Evolutionary conservation across 2,888 invertebrate genomes (phyloP).

Genomic region (Crematogaster levior): DNA sequence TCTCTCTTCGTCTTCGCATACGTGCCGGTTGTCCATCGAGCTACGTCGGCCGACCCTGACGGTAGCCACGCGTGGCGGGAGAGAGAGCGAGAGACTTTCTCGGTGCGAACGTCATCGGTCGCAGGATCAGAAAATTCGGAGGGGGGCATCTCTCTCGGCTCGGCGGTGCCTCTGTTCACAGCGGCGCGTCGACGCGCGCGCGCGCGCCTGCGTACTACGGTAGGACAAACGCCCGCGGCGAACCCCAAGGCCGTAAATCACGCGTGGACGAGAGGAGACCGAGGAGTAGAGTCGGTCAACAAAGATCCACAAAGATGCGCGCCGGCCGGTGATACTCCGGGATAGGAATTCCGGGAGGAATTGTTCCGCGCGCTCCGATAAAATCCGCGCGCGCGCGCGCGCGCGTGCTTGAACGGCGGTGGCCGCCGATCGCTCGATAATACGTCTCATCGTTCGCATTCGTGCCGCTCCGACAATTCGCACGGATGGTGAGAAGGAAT

Average conservation of each 20-base stretch:
- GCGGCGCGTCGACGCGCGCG: constrained; percentile 23
- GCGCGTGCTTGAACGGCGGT: background rate
- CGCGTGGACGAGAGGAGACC: constrained; percentile 67
- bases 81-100: background rate
- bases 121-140: constrained; percentile 19
- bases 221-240: constrained; percentile 24
- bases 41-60: background rate
- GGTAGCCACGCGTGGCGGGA: background rate
- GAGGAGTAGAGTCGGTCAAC: constrained; percentile 45
- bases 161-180: background rate
- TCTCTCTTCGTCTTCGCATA: too few species aligned
- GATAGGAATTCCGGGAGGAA: constrained; percentile 23
- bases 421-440: constrained; percentile 34
- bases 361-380: background rate
- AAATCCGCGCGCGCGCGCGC: too few species aligned
- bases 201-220: constrained; percentile 14
- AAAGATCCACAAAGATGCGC: constrained; percentile 51
- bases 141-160: background rate
- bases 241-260: constrained; percentile 66
- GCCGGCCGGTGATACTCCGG: constrained; percentile 53
- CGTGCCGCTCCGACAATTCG: background rate
- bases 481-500: background rate
- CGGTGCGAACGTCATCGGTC: constrained; percentile 42
- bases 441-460: background rate
- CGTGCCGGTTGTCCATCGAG: constrained; percentile 2